phyloP scores from a whole-genome alignment of 2,113 vertebrate genomes.

The Mohoua ochrocephala region DNA sequence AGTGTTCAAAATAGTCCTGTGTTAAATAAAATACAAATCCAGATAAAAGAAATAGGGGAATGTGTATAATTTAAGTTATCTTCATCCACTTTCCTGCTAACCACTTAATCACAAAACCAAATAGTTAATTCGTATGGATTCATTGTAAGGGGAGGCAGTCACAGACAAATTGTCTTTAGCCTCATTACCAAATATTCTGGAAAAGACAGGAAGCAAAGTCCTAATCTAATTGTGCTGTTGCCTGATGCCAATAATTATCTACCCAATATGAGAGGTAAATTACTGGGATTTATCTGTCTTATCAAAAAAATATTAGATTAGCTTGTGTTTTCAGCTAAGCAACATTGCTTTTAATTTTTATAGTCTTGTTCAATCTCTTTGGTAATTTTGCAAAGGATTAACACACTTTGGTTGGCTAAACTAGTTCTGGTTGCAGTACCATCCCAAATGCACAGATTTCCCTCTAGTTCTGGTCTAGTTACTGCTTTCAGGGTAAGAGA shows the following conservation, averaged over 20 bases:
- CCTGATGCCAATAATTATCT: conserved; percentile 58
- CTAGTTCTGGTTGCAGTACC: background rate
- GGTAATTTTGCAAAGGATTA: background rate
- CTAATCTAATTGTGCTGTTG: conserved; percentile 41
- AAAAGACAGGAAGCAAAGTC: conserved; percentile 56
- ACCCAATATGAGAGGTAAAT: conserved; percentile 52
- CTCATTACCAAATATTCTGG: conserved; percentile 1
- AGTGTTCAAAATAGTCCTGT: background rate
- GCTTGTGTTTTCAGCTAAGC: background rate
- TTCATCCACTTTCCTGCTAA: conserved; percentile 30
- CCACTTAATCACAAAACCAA: conserved; percentile 57
- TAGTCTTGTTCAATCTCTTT: background rate
- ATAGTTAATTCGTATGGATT: conserved; percentile 23
- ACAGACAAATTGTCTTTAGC: conserved; percentile 55
- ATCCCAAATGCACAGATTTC: background rate
- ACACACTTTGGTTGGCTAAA: background rate
- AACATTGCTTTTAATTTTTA: background rate
- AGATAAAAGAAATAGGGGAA: background rate
- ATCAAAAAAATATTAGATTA: conserved; percentile 56
- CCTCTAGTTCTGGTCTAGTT: background rate
- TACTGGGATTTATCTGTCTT: conserved; percentile 45
- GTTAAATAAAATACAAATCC: background rate
- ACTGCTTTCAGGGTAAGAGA: background rate
- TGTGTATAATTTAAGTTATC: background rate
- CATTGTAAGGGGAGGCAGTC: background rate